These are phyloP conservation scores for Anhinga anhinga DNA, from an alignment of 2,113 vertebrate genomes.

Conservation along the genomic window DNA sequence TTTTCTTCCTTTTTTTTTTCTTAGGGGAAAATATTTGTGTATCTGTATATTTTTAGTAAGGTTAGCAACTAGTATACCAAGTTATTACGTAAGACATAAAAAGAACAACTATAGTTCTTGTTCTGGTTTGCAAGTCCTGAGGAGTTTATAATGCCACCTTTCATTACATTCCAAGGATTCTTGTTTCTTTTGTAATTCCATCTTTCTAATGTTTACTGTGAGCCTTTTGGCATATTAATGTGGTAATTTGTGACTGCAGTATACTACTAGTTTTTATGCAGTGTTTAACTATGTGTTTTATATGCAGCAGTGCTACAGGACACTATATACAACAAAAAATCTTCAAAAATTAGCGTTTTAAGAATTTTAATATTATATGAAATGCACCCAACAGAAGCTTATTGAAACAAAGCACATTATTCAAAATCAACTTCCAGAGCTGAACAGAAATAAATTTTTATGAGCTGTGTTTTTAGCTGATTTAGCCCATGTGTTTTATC, in stretches of 20 bases:
- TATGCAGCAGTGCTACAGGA: background rate
- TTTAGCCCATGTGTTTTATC: background rate
- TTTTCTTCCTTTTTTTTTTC: fast-evolving
- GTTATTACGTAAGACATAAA: background rate
- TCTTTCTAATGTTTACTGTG: background rate
- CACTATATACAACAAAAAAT: background rate
- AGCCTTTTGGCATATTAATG: background rate
- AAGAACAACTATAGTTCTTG: background rate
- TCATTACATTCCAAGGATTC: background rate
- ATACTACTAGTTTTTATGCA: background rate
- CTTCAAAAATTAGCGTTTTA: background rate
- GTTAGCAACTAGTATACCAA: background rate
- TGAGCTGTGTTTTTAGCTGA: background rate
- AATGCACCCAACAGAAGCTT: background rate
- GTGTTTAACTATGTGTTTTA: background rate
- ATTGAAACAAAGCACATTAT: background rate
- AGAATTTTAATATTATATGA: background rate
- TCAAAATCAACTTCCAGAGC: background rate
- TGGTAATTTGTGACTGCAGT: background rate
- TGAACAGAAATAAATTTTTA: background rate
- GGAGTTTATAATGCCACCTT: background rate
- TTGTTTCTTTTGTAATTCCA: background rate
- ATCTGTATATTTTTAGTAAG: background rate
- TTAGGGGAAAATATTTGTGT: background rate
- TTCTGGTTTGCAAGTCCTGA: background rate